Conservation (phyloP, 2,797 vertebrate species). For the Meda fulgida region DNA sequence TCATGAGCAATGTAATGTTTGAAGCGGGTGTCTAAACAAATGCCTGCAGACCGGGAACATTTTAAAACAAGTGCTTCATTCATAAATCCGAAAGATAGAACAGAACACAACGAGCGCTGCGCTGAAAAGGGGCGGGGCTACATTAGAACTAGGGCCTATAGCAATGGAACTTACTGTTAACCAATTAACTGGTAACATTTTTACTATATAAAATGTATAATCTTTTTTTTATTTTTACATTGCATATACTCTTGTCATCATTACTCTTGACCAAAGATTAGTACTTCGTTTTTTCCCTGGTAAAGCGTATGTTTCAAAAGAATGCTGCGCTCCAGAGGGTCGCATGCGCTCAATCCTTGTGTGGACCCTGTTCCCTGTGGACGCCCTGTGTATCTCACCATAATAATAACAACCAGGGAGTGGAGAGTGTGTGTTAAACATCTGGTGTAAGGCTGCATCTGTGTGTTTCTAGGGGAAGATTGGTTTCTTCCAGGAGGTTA, state of each 20-base stretch:
- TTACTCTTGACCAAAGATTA: background rate
- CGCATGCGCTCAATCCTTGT: slow-evolving; percentile 4
- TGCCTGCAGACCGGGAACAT: too few species aligned
- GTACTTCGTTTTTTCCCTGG: background rate
- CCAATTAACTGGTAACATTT: background rate
- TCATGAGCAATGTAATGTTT: too few species aligned
- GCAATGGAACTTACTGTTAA: background rate
- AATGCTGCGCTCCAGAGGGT: background rate
- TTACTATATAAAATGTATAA: background rate
- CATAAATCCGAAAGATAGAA: too few species aligned
- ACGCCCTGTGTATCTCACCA: background rate
- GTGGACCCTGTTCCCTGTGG: background rate
- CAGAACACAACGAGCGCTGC: too few species aligned
- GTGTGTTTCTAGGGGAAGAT: background rate
- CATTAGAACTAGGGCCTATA: too few species aligned
- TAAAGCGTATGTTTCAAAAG: background rate
- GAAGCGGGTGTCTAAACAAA: too few species aligned
- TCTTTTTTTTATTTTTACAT: too few species aligned
- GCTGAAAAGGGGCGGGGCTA: too few species aligned
- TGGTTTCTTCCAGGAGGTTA: background rate
- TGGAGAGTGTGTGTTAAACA: slow-evolving; percentile 10
- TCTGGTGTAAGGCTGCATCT: slow-evolving; percentile 9
- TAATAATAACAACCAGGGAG: slow-evolving; percentile 8
- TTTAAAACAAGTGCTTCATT: too few species aligned
- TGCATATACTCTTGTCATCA: background rate